Percentiles rank a stretch among this genome's conserved stretches.
These are phyloP conservation scores for Scomber scombrus DNA, from an alignment of 2,113 vertebrate species.

Conservation along the genomic window DNA sequence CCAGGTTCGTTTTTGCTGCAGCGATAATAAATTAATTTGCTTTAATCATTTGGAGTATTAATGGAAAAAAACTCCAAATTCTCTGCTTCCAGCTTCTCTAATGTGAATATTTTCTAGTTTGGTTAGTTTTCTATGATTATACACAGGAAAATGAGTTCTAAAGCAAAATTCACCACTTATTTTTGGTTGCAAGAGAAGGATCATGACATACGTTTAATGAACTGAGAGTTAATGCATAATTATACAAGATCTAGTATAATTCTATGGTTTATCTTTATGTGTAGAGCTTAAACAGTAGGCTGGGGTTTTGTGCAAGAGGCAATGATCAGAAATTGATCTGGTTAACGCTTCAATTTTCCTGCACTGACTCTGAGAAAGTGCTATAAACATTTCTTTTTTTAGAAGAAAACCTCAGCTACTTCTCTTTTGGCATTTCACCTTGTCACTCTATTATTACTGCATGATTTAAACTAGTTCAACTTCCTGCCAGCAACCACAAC, in stretches of 20 bases:
- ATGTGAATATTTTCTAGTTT: too few species aligned
- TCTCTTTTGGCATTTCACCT: constrained; percentile 19
- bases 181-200: too few species aligned
- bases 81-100: too few species aligned
- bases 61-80: too few species aligned
- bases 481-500: constrained; percentile 54
- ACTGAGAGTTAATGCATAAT: neutral
- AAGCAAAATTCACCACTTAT: too few species aligned
- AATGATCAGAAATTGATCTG: neutral
- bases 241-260: neutral
- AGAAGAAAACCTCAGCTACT: neutral
- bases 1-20: neutral
- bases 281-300: neutral
- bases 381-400: constrained; percentile 13
- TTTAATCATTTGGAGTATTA: too few species aligned
- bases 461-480: constrained; percentile 31
- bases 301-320: neutral
- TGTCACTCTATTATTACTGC: too few species aligned
- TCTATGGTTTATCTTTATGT: neutral
- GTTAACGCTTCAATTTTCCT: neutral
- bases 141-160: too few species aligned
- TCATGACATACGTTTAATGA: too few species aligned
- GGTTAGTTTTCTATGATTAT: too few species aligned
- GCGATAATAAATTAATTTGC: too few species aligned
- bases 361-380: constrained; percentile 1